These are phyloP conservation scores for Trichopria drosophilae DNA, from an alignment of 2,888 invertebrate species.

Conservation along the genomic window DNA sequence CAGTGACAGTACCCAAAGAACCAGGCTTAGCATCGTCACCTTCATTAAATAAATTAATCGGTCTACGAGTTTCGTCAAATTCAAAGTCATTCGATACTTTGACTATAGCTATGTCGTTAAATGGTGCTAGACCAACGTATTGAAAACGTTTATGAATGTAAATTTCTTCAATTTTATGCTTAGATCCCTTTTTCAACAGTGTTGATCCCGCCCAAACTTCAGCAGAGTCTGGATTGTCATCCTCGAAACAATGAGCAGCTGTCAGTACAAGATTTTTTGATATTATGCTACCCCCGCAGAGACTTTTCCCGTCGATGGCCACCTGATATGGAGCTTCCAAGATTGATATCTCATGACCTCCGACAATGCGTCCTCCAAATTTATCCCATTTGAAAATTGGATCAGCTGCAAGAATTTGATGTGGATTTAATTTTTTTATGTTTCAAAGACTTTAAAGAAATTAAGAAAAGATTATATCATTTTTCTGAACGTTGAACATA, in stretches of 20 bases:
- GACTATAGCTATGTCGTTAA: slow-evolving; percentile 63
- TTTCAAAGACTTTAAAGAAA: no score
- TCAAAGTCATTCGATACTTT: slow-evolving; percentile 59
- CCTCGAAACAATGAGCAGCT: slow-evolving; percentile 64
- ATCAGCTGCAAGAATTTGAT: no score
- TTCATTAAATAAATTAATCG: slow-evolving; percentile 57
- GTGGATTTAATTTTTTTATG: no score
- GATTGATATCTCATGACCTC: slow-evolving; percentile 60
- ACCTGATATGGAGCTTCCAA: slow-evolving; percentile 60
- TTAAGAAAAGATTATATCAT: no score
- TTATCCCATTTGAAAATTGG: no score
- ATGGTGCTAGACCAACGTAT: slow-evolving; percentile 6
- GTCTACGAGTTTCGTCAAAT: slow-evolving; percentile 58
- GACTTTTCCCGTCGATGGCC: slow-evolving; percentile 58
- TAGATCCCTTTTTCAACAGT: no score
- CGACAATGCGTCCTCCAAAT: slow-evolving; percentile 58
- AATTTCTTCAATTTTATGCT: not conserved
- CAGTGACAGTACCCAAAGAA: slow-evolving; percentile 31
- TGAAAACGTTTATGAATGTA: slow-evolving; percentile 62
- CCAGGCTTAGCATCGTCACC: slow-evolving; percentile 34
- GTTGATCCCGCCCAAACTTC: no score
- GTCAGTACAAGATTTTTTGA: slow-evolving; percentile 60
- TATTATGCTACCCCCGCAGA: slow-evolving; percentile 65
- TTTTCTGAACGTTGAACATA: no score
- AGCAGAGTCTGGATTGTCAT: slow-evolving; percentile 56